Evolutionary conservation across 2,797 vertebrate species (phyloP), one percentile per base, ranked within the genome.

Genomic region (Bovichtus variegatus): DNA sequence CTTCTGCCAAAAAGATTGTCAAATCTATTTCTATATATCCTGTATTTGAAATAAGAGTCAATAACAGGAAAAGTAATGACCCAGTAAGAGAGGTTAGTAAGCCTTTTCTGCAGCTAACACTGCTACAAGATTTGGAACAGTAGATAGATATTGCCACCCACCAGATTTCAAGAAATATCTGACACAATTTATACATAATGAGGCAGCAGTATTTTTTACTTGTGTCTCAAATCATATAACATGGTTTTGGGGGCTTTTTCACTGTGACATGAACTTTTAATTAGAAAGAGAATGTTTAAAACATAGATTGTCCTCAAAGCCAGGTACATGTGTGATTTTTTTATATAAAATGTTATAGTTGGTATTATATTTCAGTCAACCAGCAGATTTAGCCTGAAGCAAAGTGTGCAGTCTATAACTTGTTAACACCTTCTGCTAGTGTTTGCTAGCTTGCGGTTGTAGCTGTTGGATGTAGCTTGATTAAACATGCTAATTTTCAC

Each of bases 221-320:
- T 0, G 15, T 78, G 49, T 47, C 13, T 18, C n/a, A 46, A 12
- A 55, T 67, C 40, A 64, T 46, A 9, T 47, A 38, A 62, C 8
- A 44, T 57, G 62, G 36, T 69, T 83, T 71, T 15, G 31, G 55
- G 40, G 44, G 15, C 43, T 34, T 64, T 51, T 75, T 60, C 18
- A 51, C 13, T 62, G 34, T 60, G 21, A 64, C 31, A 29, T 74
- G 40, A 82, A 53, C n/a, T 78, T 60, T 85, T 61, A 69, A 78
- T 78, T 46, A 67, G 51, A 51, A 46, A 27, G 12, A 57, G 6
- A 51, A 66, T 55, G 21, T 13, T 62, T 43, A 9, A 57, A 38
- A 49, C 41, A n/a, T 34, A 58, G 44, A n/a, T 51, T 76, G 25
- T 61, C 63, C 47, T 68, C 16, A 44, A 64, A 38, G 12, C 54